Base-by-base conservation (phyloP, 2,888 invertebrate species). In the Morpho achilles region DNA sequence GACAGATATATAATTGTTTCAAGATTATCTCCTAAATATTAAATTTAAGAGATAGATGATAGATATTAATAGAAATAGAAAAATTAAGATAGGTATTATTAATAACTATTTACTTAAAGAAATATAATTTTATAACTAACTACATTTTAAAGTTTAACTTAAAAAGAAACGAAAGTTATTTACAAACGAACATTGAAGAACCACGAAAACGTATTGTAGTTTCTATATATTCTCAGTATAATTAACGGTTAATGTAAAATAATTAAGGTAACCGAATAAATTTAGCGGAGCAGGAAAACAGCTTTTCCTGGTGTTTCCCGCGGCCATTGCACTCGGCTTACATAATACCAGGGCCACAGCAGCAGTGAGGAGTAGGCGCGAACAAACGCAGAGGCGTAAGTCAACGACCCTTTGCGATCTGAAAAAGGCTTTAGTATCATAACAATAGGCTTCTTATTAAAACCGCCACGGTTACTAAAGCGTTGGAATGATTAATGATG, bases 281-380 rank as follows among this genome's bases (percentile, higher is more conserved):
- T 16, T 16, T 16, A 16, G 74, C 73, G 67, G 46, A 71, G 69
- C 60, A 73, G 74, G 79, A 72, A 75, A 75, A 76, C 76, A 72
- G 76, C 71, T 79, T 77, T 76, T 76, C 76, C 77, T 73, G 71
- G 74, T 77, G 74, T 82, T 81, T 78, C 76, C 75, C 76, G 80
- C 85, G 89, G 88, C 86, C 88, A 88, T 88, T 88, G 88, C 87
- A 85, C 88, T 76, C 87, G 73, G 70, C 82, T 87, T 89, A 88
- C 79, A 80, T 87, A 90, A 88, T 74, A 88, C 86, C 79, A 82
- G 87, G 87, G 84, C 79, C 74, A 77, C 84, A 87, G 84, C 82
- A 78, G 84, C 82, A 80, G 74, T 75, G 72, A 80, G 85, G 83
- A 82, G 87, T 81, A 55, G 61, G 67, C 65, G 64, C 66, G 47